Evolutionary conservation across 2,797 vertebrate genomes (phyloP), one percentile per base, ranked within the genome.

Genomic region (Pteropus rufus): DNA sequence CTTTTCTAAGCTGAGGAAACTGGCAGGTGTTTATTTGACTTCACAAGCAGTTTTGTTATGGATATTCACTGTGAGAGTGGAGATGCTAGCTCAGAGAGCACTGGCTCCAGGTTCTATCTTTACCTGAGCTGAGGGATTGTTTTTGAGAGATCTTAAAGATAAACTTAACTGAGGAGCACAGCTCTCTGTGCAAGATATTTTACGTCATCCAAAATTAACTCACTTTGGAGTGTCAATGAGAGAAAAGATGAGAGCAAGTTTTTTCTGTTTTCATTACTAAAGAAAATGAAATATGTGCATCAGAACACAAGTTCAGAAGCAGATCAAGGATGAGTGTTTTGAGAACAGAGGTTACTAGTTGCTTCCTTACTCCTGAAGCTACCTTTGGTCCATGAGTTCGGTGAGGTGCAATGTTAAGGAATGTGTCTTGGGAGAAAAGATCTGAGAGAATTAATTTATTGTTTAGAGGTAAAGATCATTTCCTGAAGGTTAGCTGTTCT

Each of bases 381-480:
- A 65, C 46, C 62, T 94, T 79, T 94, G 83, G 75, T 89, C 79
- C 72, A 34, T 9, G 36, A 73, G 75, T 92, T 97, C 91, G 95
- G 26, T 15, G 10, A 94, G 67, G 65, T 0, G 0, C 12, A 19
- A 31, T 54, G 72, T 91, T 94, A 73, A 97, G 60, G 64, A 95
- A 49, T 70, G 29, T 76, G 49, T 81, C 87, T 93, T 94, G 87
- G 93, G 83, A 94, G 69, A 84, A 94, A 76, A 94, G 80, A 96
- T 97, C 89, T 97, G 39, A 95, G 62, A 95, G 93, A 95, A 96
- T 97, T 96, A 94, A 95, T 96, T 96, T 97, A 75, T 88, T 95
- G 89, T 97, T 96, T 97, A 97, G 80, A 95, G 69, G 86, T 95
- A 90, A 96, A 96, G 92, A 93, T 80, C 72, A 56, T 69, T 79